phyloP scores from a whole-genome alignment of 2,797 vertebrate genomes.

The Syncerus caffer region DNA sequence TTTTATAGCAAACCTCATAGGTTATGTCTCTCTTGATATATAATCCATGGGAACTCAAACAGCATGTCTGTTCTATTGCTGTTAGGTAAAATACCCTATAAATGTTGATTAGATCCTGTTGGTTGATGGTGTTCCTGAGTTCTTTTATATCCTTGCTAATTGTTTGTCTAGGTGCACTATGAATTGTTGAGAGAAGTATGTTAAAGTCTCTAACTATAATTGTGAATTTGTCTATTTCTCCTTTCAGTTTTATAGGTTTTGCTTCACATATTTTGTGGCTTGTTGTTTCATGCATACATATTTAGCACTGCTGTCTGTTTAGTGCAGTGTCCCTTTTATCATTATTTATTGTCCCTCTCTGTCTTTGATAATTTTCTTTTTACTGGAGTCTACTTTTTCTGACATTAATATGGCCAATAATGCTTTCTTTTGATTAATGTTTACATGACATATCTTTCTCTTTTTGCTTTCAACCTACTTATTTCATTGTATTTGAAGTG shows the following conservation, averaged over 20 bases:
- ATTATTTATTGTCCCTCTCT: neutral
- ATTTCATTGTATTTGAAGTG: neutral
- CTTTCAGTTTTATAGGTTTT: neutral
- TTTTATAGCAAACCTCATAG: neutral
- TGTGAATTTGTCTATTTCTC: neutral
- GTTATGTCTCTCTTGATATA: neutral
- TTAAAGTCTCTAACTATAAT: neutral
- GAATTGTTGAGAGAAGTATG: neutral
- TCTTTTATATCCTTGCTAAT: neutral
- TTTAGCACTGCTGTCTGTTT: neutral
- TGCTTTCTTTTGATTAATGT: slow-evolving; percentile 8
- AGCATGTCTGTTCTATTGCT: neutral
- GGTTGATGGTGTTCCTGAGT: neutral
- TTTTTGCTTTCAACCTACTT: neutral
- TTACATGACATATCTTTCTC: neutral
- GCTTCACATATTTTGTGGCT: neutral
- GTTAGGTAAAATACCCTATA: neutral
- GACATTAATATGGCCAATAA: neutral
- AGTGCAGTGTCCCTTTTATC: neutral
- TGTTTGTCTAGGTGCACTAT: neutral
- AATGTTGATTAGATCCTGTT: neutral
- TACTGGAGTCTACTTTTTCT: neutral
- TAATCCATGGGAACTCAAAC: neutral
- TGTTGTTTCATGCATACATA: neutral
- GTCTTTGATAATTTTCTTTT: neutral